Evolutionary conservation across 2,113 vertebrate genomes (phyloP).

Genomic region (Bufo bufo): DNA sequence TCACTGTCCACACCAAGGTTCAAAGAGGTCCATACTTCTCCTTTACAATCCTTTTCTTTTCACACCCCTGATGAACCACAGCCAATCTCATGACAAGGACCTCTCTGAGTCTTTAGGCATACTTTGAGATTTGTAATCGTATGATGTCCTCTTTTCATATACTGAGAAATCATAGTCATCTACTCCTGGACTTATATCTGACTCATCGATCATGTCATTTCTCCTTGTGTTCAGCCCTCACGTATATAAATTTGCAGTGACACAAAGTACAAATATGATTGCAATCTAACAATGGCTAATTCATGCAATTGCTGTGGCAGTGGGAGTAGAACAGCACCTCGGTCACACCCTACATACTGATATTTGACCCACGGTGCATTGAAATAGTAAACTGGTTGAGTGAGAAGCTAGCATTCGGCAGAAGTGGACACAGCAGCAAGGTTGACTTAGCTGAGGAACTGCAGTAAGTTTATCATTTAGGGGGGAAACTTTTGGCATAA

Average conservation of each 20-base stretch:
- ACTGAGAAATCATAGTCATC: neutral
- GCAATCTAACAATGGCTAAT: constrained; percentile 45
- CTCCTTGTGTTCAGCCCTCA: neutral
- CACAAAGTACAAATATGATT: constrained; percentile 11
- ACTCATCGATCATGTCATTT: neutral
- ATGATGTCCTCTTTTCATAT: neutral
- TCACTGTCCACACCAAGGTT: too few relatives aligned
- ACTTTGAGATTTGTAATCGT: neutral
- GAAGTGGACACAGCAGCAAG: neutral
- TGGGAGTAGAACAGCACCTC: constrained; percentile 31
- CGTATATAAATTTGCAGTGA: neutral
- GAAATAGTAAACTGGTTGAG: constrained; percentile 36
- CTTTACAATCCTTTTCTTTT: neutral
- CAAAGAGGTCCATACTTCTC: too few relatives aligned
- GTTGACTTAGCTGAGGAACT: neutral
- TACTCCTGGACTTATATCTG: neutral
- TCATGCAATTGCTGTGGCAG: constrained; percentile 11
- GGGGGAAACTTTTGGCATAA: neutral
- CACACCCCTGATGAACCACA: neutral
- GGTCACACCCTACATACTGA: constrained; percentile 44
- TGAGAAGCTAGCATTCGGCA: constrained; percentile 28
- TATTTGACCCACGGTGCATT: constrained; percentile 18
- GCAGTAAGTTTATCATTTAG: constrained; percentile 3
- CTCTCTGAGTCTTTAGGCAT: neutral
- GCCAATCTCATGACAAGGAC: neutral